Conservation (phyloP, 2,113 vertebrate species). For the Sapayoa aenigma region DNA sequence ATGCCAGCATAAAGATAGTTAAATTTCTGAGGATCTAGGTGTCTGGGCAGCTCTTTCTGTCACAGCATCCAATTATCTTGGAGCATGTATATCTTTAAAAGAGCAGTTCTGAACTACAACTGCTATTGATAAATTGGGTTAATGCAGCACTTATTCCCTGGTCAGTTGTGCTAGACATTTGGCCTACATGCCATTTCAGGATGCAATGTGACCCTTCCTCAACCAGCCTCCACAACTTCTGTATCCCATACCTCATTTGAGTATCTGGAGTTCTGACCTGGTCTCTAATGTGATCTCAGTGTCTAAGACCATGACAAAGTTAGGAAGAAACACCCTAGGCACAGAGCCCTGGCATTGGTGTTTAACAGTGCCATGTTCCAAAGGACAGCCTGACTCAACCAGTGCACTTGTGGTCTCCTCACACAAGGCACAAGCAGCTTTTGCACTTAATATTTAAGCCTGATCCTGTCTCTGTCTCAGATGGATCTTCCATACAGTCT, state of each 20-base stretch:
- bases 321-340: not conserved
- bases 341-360: not conserved
- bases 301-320: not conserved
- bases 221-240: not conserved
- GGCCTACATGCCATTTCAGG: not conserved
- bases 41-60: not conserved
- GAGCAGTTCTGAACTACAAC: not conserved
- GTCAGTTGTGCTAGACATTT: not conserved
- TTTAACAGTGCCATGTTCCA: not conserved
- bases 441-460: not conserved
- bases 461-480: not conserved
- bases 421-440: not conserved
- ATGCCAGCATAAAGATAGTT: not conserved
- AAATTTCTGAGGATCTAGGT: not conserved
- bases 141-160: not conserved
- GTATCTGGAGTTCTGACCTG: not conserved
- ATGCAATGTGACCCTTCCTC: not conserved
- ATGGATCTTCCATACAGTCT: not conserved
- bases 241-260: not conserved
- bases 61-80: not conserved
- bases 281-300: not conserved
- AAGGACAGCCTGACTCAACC: not conserved
- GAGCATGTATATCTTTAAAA: not conserved
- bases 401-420: not conserved
- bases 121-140: not conserved